Evolutionary conservation across 2,888 invertebrate species (phyloP), one percentile per base, ranked within the genome.

Genomic region (Nasonovia ribisnigri): DNA sequence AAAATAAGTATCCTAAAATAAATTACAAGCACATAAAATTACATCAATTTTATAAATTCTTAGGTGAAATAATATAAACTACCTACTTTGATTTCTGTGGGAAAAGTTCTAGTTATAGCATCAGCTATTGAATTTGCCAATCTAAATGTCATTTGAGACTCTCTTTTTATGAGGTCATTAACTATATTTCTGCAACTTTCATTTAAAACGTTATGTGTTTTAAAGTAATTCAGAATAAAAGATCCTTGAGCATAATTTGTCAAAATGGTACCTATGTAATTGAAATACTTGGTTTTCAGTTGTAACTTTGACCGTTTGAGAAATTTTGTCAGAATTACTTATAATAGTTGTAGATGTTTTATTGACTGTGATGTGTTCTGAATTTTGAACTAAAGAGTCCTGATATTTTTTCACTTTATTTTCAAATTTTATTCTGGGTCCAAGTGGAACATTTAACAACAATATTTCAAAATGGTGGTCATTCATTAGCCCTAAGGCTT

Each of bases 1-100:
- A 87, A 48, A 87, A 87, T 87, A 87, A 13, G 36, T 29, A 87
- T 48, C 86, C 86, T 87, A 87, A 48, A 84, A 84, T 26, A 84
- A 43, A 84, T 43, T 43, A 84, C 84, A 84, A 84, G 43, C 43
- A 26, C 26, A 84, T 43, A 43, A 84, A 84, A 84, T 84, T 84
- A 84, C 36, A 84, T 84, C 5, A 84, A 43, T 43, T 43, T 42
- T 84, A 42, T 42, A 1, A 43, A 42, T 26, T 43, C 26, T 84
- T 43, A 84, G 43, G 10, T 0, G 11, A 43, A 84, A 43, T 84
- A 43, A 54, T 54, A 84, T 84, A 84, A 42, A 24, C 16, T 20
- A 84, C 26, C 26, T 8, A 84, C 84, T 42, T 84, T 84, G 5
- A 84, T 84, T 84, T 84, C 84, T 84, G 84, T 43, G 43, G 43